These are phyloP conservation scores for Orthonevra nobilis DNA, from an alignment of 2,888 invertebrate species.

Conservation along the genomic window DNA sequence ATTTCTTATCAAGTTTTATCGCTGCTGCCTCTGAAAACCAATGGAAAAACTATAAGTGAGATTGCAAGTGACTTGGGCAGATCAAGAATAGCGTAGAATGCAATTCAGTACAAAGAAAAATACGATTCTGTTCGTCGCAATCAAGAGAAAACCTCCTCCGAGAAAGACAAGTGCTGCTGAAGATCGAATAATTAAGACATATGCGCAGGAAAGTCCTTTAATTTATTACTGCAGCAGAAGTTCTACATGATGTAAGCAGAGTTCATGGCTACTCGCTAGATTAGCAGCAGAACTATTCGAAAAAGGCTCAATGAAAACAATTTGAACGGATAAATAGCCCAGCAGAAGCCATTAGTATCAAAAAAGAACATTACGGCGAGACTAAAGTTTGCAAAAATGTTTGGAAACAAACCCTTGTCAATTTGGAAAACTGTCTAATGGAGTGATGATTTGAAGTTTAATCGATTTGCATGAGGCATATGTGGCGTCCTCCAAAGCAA, in stretches of 20 bases:
- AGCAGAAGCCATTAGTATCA: conserved; percentile 7
- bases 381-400: conserved; percentile 1
- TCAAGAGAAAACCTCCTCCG: not conserved
- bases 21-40: too few species aligned
- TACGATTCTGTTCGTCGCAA: not conserved
- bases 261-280: too few species aligned
- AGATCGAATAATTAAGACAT: not conserved
- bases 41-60: not conserved
- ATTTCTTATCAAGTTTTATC: too few species aligned
- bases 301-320: conserved; percentile 4
- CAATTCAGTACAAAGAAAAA: not conserved
- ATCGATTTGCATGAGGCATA: conserved; percentile 18
- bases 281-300: not conserved
- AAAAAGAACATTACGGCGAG: conserved; percentile 7
- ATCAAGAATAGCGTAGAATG: not conserved
- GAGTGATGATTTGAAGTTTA: conserved; percentile 48
- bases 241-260: not conserved
- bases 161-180: not conserved
- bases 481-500: conserved; percentile 7
- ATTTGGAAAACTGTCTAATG: conserved; percentile 36
- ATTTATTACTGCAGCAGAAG: not conserved
- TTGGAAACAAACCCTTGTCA: not conserved
- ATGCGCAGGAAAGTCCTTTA: not conserved
- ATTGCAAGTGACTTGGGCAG: not conserved
- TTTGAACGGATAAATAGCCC: not conserved